These are phyloP conservation scores for Lycia hirtaria DNA, from an alignment of 2,888 invertebrate species.

Conservation along the genomic window DNA sequence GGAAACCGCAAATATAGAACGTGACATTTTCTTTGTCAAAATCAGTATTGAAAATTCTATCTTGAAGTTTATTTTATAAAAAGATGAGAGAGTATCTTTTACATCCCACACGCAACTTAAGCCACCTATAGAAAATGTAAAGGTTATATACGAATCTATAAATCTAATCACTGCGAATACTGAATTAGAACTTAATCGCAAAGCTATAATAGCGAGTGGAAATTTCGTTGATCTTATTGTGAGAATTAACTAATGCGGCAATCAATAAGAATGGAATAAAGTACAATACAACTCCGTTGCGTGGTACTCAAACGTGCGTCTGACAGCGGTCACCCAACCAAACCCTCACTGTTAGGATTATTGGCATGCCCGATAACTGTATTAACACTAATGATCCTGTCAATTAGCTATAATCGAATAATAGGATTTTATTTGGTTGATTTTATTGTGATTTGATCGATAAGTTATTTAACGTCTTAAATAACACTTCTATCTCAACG, in stretches of 20 bases:
- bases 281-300: conserved; percentile 46
- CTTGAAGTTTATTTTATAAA: too few relatives aligned
- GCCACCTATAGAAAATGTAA: too few relatives aligned
- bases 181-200: too few relatives aligned
- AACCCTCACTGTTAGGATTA: conserved; percentile 50
- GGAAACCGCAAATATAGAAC: too few relatives aligned
- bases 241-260: conserved; percentile 52
- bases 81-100: too few relatives aligned
- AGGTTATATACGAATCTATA: too few relatives aligned
- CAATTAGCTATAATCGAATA: conserved; percentile 3
- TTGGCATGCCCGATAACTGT: conserved; percentile 38
- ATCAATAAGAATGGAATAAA: conserved; percentile 61
- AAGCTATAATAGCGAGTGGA: too few relatives aligned
- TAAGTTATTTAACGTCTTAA: neutral
- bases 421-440: neutral
- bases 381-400: conserved; percentile 20
- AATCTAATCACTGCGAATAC: too few relatives aligned
- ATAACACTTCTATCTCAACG: neutral
- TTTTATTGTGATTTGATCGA: too few relatives aligned
- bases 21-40: too few relatives aligned
- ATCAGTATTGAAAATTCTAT: too few relatives aligned
- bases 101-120: too few relatives aligned
- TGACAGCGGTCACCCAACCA: conserved; percentile 55
- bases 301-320: conserved; percentile 68
- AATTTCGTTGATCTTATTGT: conserved; percentile 14